These are phyloP conservation scores for Verasper variegatus DNA, from an alignment of 2,113 vertebrate genomes.

Conservation along the genomic window DNA sequence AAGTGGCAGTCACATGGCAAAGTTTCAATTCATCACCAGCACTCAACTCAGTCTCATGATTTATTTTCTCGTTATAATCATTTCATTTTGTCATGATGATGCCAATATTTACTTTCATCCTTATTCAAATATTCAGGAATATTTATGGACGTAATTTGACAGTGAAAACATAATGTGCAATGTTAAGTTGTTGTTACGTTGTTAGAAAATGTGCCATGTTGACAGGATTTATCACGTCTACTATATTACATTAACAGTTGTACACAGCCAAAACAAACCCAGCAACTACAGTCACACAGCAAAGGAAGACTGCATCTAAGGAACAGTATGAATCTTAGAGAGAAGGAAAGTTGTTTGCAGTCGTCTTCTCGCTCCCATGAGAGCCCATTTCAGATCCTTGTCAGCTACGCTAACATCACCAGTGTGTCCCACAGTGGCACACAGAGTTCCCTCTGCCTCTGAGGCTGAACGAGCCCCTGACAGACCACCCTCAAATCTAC, in stretches of 20 bases:
- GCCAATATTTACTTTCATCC: neutral
- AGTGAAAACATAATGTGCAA: neutral
- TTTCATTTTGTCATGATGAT: neutral
- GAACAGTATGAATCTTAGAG: neutral
- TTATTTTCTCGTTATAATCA: neutral
- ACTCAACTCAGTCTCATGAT: neutral
- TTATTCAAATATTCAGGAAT: neutral
- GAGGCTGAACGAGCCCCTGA: neutral
- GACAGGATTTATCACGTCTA: neutral
- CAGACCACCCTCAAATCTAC: neutral
- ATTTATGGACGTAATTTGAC: neutral
- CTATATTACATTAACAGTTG: neutral
- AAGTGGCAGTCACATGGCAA: no score
- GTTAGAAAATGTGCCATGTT: neutral
- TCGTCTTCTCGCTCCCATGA: conserved; percentile 9
- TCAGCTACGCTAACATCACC: conserved; percentile 41
- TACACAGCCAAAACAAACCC: neutral
- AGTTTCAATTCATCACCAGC: neutral
- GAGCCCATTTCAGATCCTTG: conserved; percentile 22
- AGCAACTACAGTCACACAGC: neutral
- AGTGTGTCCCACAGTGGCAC: conserved; percentile 8
- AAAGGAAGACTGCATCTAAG: neutral
- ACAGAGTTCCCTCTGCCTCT: neutral
- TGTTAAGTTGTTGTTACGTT: neutral
- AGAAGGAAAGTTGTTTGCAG: conserved; percentile 21